Base-by-base conservation (phyloP, 2,113 vertebrate genomes). In the Sorex fumeus region DNA sequence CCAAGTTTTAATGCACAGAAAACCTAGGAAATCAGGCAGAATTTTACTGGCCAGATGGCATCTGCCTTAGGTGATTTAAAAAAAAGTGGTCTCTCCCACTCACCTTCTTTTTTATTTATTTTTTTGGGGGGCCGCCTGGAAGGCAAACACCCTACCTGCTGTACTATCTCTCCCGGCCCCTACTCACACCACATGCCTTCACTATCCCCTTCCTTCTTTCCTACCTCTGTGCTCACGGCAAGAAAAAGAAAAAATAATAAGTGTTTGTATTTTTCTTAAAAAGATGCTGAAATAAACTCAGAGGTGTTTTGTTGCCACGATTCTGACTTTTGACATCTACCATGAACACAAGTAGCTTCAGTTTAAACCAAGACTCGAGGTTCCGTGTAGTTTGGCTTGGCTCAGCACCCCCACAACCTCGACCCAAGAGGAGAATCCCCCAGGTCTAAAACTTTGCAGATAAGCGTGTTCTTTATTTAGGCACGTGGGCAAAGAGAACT, bases 361-460 rank as follows among this genome's bases (percentile, higher is more conserved):
- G 57, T 60, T 60, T 60, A 23, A 60, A 23, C 18, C 2, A 21
- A 60, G 57, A 60, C 6, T 19, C 6, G 3, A 60, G 57, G 57
- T 21, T 19, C 53, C 16, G 7, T 23, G 18, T 60, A 25, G 34
- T 11, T 75, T 93, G 1, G 53, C 60, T 70, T 88, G 75, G 69
- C n/a, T 92, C 81, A 69, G 57, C 25, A 57, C 15, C 28, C 72
- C 32, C 60, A 88, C 75, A 80, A 69, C 43, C 12, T 25, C 28
- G 36, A 5, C 62, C 36, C 75, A 69, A 70, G 30, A 70, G 32
- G 27, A 70, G 9, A 81, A 77, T 32, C 45, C 60, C 76, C 66
- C 32, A 45, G 93, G 87, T 80, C 92, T 91, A 83, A 84, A 84
- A 77, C 47, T 66, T 90, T 88, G 19, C 4, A 70, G 93, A 40